Percentiles rank a stretch among this genome's conserved stretches.
These are phyloP conservation scores for Yoshiicerus persimilis DNA, from an alignment of 1,140 invertebrate genomes.

Conservation along the genomic window DNA sequence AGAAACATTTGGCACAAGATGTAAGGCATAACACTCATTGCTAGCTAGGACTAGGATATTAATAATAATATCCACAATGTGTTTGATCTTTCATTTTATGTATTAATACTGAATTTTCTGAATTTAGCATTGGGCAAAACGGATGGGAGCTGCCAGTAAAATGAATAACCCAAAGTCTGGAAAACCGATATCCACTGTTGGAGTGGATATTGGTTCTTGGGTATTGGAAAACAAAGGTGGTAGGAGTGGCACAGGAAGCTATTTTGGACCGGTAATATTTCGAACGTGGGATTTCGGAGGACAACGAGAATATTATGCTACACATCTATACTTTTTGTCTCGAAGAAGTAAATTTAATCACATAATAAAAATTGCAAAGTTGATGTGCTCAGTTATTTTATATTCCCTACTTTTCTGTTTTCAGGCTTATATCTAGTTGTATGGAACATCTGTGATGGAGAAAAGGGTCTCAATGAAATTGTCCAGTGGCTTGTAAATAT, in stretches of 20 bases:
- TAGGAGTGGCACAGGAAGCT: constrained; percentile 61
- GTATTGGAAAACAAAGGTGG: constrained; percentile 73
- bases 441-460: constrained; percentile 92
- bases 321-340: constrained; percentile 97
- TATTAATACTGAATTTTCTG: constrained; percentile 34
- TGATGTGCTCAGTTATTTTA: neutral
- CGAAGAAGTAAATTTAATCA: constrained; percentile 69
- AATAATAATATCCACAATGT: too few species aligned
- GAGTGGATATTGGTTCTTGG: constrained; percentile 96
- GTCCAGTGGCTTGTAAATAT: constrained; percentile 95
- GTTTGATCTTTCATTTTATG: constrained; percentile 19
- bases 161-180: constrained; percentile 58
- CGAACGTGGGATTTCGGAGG: constrained; percentile 99
- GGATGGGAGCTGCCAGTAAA: constrained; percentile 81
- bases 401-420: neutral
- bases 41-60: too few species aligned
- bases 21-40: too few species aligned
- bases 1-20: constrained; percentile 71
- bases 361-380: neutral
- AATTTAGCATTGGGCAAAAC: constrained; percentile 86
- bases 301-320: constrained; percentile 94
- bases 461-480: constrained; percentile 85
- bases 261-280: constrained; percentile 87
- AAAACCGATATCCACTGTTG: constrained; percentile 80
- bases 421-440: constrained; percentile 81